A percentile compares a stretch with the other conserved stretches of the same genome.
phyloP scores from a whole-genome alignment of 2,888 invertebrate genomes.

The Halocaridina rubra region DNA sequence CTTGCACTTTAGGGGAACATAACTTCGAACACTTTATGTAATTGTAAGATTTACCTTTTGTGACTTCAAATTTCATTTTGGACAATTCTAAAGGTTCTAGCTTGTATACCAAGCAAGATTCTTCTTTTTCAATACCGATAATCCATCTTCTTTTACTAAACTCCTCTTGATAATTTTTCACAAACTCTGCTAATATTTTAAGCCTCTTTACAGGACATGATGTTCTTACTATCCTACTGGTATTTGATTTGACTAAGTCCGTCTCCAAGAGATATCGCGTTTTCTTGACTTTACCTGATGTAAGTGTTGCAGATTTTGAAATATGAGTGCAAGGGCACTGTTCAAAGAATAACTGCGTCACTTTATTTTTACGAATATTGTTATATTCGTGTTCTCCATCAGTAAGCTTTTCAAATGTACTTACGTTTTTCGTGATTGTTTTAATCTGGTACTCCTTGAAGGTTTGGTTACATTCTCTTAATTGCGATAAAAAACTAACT shows the following conservation, averaged over 20 bases:
- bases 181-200: not conserved
- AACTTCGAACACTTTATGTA: slow-evolving; percentile 28
- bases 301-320: slow-evolving; percentile 7
- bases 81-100: not conserved
- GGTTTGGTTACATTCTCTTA: slow-evolving; percentile 75
- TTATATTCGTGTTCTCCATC: slow-evolving; percentile 37
- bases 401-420: slow-evolving; percentile 17
- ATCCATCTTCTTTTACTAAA: not conserved
- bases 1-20: slow-evolving; percentile 22
- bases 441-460: slow-evolving; percentile 70
- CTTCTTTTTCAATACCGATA: not conserved
- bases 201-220: not conserved
- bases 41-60: slow-evolving; percentile 34
- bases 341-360: slow-evolving; percentile 21
- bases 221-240: not conserved
- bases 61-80: slow-evolving; percentile 6
- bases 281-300: slow-evolving; percentile 26
- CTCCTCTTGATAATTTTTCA: not conserved
- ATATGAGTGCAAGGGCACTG: slow-evolving; percentile 27
- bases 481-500: slow-evolving; percentile 75
- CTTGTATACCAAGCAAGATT: not conserved
- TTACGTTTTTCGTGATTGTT: slow-evolving; percentile 47
- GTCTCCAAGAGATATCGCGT: slow-evolving; percentile 21
- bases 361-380: slow-evolving; percentile 33
- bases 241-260: slow-evolving; percentile 33